These are phyloP conservation scores for Montifringilla adamsi DNA, from an alignment of 2,113 vertebrate genomes.

Conservation along the genomic window DNA sequence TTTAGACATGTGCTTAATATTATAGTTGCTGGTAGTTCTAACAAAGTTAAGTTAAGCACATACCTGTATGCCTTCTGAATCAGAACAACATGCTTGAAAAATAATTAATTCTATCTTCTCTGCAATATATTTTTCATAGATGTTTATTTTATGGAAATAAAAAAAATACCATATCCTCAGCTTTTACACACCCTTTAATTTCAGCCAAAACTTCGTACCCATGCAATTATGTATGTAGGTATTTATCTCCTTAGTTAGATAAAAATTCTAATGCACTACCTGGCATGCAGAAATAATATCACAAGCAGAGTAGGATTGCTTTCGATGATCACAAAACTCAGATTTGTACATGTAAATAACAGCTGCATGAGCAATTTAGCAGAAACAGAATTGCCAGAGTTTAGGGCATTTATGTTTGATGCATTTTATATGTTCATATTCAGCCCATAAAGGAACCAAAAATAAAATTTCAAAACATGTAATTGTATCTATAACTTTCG, in stretches of 20 bases:
- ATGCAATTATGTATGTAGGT: neutral
- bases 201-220: neutral
- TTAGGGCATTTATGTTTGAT: conserved; percentile 29
- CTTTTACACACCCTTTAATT: neutral
- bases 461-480: conserved; percentile 36
- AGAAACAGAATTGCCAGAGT: conserved; percentile 24
- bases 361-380: conserved; percentile 41
- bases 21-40: neutral
- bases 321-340: neutral
- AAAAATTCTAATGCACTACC: conserved; percentile 23
- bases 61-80: neutral
- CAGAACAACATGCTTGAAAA: neutral
- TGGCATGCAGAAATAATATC: conserved; percentile 9
- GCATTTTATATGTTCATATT: conserved; percentile 19
- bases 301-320: conserved; percentile 1
- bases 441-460: conserved; percentile 2
- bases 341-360: conserved; percentile 38
- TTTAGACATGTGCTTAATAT: neutral
- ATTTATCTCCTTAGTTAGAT: neutral
- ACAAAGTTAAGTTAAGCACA: neutral
- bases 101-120: neutral
- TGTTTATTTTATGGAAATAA: neutral
- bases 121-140: neutral
- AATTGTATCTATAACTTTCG: conserved; percentile 25
- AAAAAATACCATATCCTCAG: neutral